Conservation (phyloP, 1,140 invertebrate genomes). For the Eueides isabella region DNA sequence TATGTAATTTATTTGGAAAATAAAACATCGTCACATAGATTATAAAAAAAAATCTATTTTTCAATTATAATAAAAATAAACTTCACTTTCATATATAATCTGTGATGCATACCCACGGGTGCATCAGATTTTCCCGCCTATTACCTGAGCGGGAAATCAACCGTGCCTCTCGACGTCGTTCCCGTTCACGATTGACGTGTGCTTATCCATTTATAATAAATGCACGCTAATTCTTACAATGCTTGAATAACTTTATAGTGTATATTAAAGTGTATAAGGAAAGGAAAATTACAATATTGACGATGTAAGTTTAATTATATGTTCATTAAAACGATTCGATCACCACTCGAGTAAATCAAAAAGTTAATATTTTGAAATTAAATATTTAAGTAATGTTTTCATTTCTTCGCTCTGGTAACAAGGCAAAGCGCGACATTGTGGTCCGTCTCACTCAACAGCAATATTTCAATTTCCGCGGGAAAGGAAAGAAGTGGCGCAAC, state of each 20-base stretch:
- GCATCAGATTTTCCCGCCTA: constrained; percentile 9
- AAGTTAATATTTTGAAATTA: too few relatives aligned
- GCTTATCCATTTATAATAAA: constrained; percentile 12
- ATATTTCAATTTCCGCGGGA: too few relatives aligned
- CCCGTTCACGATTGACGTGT: constrained; percentile 9
- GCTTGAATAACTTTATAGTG: constrained; percentile 7
- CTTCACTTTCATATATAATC: neutral
- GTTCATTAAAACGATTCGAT: neutral
- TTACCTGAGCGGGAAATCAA: constrained; percentile 7
- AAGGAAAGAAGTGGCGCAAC: too few relatives aligned
- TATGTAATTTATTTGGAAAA: too few relatives aligned
- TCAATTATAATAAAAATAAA: neutral
- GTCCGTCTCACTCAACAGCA: too few relatives aligned
- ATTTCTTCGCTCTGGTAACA: too few relatives aligned
- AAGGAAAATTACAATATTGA: neutral
- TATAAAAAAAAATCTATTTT: neutral
- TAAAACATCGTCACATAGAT: too few relatives aligned
- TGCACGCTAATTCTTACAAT: constrained; percentile 5
- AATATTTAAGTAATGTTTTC: too few relatives aligned
- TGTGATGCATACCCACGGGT: neutral
- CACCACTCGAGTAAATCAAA: neutral
- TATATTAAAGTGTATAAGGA: neutral
- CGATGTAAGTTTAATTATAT: neutral
- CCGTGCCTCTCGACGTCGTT: constrained; percentile 7
- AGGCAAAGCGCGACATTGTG: too few relatives aligned